Conservation (phyloP, 2,888 invertebrate genomes). For the Cryptocephalus moraei region DNA sequence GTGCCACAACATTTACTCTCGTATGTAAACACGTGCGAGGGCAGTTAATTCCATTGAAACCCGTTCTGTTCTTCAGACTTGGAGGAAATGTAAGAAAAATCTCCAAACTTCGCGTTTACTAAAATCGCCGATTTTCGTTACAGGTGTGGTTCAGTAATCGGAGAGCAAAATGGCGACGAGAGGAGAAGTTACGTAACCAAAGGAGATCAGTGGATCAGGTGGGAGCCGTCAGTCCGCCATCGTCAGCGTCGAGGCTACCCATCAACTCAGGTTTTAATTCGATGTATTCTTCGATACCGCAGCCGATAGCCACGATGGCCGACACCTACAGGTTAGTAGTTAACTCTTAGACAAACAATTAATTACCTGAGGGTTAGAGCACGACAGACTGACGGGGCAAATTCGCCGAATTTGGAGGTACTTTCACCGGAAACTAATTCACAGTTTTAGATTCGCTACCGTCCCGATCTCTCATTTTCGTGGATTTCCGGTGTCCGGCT, state of each 20-base stretch:
- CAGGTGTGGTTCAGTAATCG: slow-evolving; percentile 99
- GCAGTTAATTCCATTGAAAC: no score
- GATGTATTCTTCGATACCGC: slow-evolving; percentile 92
- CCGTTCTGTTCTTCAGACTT: no score
- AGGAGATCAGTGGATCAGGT: slow-evolving; percentile 54
- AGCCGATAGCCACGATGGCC: slow-evolving; percentile 88
- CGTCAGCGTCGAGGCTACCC: slow-evolving; percentile 53
- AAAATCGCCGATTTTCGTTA: slow-evolving; percentile 17
- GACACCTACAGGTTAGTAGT: slow-evolving; percentile 65
- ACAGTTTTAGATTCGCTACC: no score
- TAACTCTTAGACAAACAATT: no score
- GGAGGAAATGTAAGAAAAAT: no score
- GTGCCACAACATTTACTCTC: slow-evolving; percentile 35
- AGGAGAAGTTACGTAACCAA: slow-evolving; percentile 95
- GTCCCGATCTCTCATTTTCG: no score
- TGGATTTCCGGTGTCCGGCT: no score
- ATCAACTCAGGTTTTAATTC: slow-evolving; percentile 84
- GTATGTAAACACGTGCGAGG: slow-evolving; percentile 28
- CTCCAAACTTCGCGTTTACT: slow-evolving; percentile 6
- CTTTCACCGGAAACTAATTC: no score
- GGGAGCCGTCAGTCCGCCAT: slow-evolving; percentile 44
- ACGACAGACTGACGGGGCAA: no score
- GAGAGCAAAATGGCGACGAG: slow-evolving; percentile 97
- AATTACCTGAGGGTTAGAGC: no score
- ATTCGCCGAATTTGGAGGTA: no score